phyloP scores from a whole-genome alignment of 2,888 invertebrate species.

The Apoda limacodes region DNA sequence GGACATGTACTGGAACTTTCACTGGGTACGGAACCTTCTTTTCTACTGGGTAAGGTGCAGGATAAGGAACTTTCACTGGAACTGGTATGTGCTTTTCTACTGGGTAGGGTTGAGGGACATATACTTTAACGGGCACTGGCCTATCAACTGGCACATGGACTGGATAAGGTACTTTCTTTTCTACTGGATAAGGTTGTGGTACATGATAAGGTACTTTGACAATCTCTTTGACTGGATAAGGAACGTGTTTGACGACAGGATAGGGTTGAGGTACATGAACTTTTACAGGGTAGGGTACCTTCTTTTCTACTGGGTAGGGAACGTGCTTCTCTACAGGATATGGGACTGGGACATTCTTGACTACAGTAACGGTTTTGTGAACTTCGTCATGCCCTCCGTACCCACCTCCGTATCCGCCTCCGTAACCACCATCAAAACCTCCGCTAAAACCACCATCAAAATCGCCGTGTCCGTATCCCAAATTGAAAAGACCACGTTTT shows the following conservation, averaged over 20 bases:
- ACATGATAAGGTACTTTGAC: slow-evolving; percentile 73
- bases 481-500: slow-evolving; percentile 76
- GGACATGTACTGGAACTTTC: slow-evolving; percentile 71
- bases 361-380: slow-evolving; percentile 77
- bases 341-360: slow-evolving; percentile 78
- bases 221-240: slow-evolving; percentile 74
- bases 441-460: slow-evolving; percentile 33
- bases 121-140: slow-evolving; percentile 62
- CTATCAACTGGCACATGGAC: slow-evolving; percentile 65
- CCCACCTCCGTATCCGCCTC: slow-evolving; percentile 36
- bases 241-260: slow-evolving; percentile 75
- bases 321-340: slow-evolving; percentile 80
- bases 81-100: slow-evolving; percentile 74
- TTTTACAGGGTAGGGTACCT: slow-evolving; percentile 71
- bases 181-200: slow-evolving; percentile 79
- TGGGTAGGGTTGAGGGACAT: slow-evolving; percentile 69
- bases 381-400: slow-evolving; percentile 59
- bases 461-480: slow-evolving; percentile 60
- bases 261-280: slow-evolving; percentile 78
- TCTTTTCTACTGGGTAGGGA: slow-evolving; percentile 75
- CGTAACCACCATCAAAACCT: slow-evolving; percentile 31
- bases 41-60: slow-evolving; percentile 77
- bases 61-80: slow-evolving; percentile 76
- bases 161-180: slow-evolving; percentile 68
- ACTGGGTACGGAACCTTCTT: slow-evolving; percentile 76